Evolutionary conservation across 37 sponge, comb jelly and placozoan genomes (phyloP).

Genomic region (Tethya wilhelma): DNA sequence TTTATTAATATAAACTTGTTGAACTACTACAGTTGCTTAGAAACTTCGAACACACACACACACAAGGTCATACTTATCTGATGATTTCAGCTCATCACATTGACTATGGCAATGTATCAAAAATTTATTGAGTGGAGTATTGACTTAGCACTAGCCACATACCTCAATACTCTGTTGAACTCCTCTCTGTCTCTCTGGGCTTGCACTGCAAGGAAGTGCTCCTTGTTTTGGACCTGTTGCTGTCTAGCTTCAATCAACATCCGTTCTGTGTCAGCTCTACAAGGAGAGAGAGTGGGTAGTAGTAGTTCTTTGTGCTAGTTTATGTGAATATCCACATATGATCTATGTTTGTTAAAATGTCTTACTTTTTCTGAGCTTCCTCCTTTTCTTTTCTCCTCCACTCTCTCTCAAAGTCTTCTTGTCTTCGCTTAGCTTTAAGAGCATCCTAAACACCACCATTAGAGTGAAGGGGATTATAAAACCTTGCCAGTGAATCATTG

Average conservation of each 20-base stretch:
- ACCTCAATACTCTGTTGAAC: constrained; percentile 94
- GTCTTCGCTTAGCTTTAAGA: constrained; percentile 92
- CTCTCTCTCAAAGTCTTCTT: constrained; percentile 96
- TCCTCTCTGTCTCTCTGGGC: constrained; percentile 94
- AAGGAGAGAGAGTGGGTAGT: background rate
- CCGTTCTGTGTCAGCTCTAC: constrained; percentile 79
- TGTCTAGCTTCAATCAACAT: constrained; percentile 76
- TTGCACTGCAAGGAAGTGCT: constrained; percentile 95
- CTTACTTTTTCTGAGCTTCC: constrained; percentile 87
- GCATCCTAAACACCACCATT: constrained; percentile 87
- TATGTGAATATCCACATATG: background rate
- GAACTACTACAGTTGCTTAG: too few species aligned
- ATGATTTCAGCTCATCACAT: too few species aligned
- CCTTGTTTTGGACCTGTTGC: constrained; percentile 87
- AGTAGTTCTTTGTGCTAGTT: background rate
- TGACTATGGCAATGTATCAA: too few species aligned
- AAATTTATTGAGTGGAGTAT: background rate
- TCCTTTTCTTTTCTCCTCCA: constrained; percentile 95
- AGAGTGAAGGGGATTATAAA: background rate
- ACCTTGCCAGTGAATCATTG: background rate
- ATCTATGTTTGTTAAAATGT: background rate
- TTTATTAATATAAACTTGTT: too few species aligned
- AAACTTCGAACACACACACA: too few species aligned
- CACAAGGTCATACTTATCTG: too few species aligned
- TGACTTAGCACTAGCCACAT: background rate